Conservation (phyloP, 2,888 invertebrate species). For the Epirrhoe tristata region DNA sequence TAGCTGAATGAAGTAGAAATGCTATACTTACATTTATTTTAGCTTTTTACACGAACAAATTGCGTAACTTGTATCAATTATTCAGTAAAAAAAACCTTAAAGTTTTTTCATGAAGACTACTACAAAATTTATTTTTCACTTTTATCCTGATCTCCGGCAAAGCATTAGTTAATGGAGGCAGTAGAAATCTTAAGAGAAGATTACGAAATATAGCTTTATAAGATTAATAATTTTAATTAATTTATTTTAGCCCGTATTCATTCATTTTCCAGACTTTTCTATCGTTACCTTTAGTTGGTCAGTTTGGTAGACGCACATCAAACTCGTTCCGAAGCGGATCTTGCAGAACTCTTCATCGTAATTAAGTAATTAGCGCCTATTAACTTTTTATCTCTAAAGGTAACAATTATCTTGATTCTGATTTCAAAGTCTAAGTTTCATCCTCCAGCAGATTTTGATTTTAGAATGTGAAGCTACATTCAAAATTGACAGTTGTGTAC, state of each 20-base stretch:
- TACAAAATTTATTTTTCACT: background rate
- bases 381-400: too few species aligned
- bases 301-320: too few species aligned
- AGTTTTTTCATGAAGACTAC: background rate
- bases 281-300: too few species aligned
- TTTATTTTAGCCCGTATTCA: background rate
- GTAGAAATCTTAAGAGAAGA: background rate
- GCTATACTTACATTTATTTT: too few species aligned
- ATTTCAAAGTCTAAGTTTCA: too few species aligned
- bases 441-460: too few species aligned
- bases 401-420: too few species aligned
- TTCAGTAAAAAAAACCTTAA: background rate
- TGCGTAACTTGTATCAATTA: background rate
- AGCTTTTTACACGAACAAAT: background rate
- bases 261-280: too few species aligned
- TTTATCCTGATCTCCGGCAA: background rate
- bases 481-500: too few species aligned
- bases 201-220: background rate
- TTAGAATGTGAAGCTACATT: background rate
- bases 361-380: too few species aligned
- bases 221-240: background rate
- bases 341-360: too few species aligned
- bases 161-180: background rate
- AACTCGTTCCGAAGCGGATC: too few species aligned
- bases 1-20: background rate